Evolutionary conservation across 2,797 vertebrate genomes (phyloP).

Genomic region (Falco columbarius): DNA sequence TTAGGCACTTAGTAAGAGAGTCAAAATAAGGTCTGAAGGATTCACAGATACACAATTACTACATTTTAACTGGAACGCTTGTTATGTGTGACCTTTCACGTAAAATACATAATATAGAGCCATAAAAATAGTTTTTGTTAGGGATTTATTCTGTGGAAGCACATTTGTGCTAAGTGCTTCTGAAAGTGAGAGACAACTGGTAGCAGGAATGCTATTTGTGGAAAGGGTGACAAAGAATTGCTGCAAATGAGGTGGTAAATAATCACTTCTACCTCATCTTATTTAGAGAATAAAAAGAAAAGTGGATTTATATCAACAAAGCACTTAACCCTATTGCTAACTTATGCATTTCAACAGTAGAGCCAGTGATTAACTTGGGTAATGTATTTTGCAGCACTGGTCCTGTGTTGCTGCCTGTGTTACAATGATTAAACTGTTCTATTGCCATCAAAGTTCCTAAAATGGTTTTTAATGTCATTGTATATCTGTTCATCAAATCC

Average conservation of each 20-base stretch:
- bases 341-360: neutral
- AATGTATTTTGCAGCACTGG: neutral
- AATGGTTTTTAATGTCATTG: neutral
- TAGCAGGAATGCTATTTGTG: neutral
- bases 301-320: neutral
- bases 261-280: neutral
- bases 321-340: neutral
- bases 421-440: neutral
- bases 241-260: neutral
- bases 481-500: neutral
- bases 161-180: neutral
- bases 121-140: neutral
- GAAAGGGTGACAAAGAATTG: neutral
- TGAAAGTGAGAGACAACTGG: slow-evolving; percentile 1
- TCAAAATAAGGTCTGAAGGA: neutral
- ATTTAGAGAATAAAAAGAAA: neutral
- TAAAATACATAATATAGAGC: neutral
- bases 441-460: neutral
- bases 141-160: neutral
- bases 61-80: neutral
- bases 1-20: neutral
- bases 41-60: neutral
- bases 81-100: neutral
- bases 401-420: neutral
- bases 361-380: neutral